Conservation (phyloP, 2,113 vertebrate species). For the Gymnarchus niloticus region DNA sequence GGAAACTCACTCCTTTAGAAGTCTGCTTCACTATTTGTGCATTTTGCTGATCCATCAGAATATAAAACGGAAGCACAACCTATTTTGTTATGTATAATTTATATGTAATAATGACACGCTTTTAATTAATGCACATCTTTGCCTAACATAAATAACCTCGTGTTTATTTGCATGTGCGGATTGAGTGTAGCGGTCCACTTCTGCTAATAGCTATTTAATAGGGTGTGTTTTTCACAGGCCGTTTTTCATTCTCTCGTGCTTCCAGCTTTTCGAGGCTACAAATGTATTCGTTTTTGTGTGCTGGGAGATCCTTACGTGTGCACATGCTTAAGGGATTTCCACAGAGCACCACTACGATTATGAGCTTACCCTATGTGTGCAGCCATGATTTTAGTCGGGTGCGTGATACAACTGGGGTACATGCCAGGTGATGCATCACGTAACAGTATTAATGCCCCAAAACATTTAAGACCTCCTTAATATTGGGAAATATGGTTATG, state of each 20-base stretch:
- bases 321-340: not conserved
- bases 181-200: not conserved
- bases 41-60: not conserved
- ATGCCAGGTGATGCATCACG: not conserved
- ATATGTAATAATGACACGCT: not conserved
- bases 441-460: slow-evolving; percentile 1
- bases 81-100: not conserved
- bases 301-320: not conserved
- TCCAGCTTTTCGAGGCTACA: not conserved
- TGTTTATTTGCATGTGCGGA: not conserved
- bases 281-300: not conserved
- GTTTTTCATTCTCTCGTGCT: not conserved
- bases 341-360: not conserved
- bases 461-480: slow-evolving; percentile 10
- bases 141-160: not conserved
- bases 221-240: not conserved
- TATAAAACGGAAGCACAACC: not conserved
- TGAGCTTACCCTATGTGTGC: not conserved
- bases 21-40: not conserved
- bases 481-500: slow-evolving; percentile 1
- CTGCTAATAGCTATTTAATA: not conserved
- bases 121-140: slow-evolving; percentile 6
- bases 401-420: not conserved
- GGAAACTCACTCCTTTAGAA: too few species aligned
- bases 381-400: not conserved